phyloP scores from a whole-genome alignment of 1,140 invertebrate genomes.

The Anastrepha obliqua region DNA sequence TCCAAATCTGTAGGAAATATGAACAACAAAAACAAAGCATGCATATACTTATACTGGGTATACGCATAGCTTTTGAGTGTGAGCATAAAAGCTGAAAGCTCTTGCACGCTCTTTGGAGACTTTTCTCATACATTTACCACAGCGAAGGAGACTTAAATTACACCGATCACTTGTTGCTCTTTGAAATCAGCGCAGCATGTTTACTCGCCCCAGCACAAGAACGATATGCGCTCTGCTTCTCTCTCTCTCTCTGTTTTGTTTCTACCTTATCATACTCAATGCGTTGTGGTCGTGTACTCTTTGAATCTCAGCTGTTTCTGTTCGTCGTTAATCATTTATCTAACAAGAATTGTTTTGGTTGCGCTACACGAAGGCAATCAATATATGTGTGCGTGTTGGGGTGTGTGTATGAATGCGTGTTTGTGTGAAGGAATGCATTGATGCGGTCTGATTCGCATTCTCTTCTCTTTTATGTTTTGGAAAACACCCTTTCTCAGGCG shows the following conservation, averaged over 20 bases:
- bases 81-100: background rate
- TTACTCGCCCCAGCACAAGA: background rate
- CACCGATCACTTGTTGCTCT: no score
- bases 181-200: background rate
- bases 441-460: background rate
- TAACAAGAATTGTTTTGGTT: background rate
- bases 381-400: no score
- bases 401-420: no score
- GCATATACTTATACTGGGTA: background rate
- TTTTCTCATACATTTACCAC: background rate
- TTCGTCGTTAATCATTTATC: background rate
- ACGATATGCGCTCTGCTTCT: background rate
- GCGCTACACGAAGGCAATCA: no score
- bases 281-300: background rate
- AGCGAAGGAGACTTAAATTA: no score
- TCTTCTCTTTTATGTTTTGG: background rate
- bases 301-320: background rate
- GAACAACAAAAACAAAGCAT: background rate
- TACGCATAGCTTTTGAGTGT: background rate
- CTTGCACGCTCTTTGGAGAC: background rate
- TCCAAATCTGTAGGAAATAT: background rate
- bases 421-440: no score
- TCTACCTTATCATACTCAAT: background rate
- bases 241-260: background rate
- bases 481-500: background rate